A percentile compares a stretch with the other conserved stretches of the same genome.
Evolutionary conservation across 2,888 invertebrate species (phyloP).

Genomic region (Ischnura elegans): DNA sequence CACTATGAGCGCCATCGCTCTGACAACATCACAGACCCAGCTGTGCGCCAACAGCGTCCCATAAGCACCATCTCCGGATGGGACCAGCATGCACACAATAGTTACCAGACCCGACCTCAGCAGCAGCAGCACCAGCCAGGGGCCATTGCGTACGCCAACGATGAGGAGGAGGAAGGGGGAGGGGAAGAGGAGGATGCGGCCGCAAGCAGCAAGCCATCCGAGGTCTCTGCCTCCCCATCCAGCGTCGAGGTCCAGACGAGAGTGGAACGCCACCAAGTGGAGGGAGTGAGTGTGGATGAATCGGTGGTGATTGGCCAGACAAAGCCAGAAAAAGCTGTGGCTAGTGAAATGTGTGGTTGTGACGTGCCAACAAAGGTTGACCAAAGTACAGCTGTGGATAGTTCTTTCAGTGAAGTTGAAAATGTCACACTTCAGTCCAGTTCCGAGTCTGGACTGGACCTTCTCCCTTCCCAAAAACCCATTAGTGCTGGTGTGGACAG

Average conservation of each 20-base stretch:
- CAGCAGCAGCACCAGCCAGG: conserved; percentile 46
- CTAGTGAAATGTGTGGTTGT: conserved; percentile 53
- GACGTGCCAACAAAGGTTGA: conserved; percentile 45
- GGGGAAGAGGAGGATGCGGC: conserved; percentile 29
- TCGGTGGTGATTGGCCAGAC: neutral
- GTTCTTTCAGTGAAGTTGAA: conserved; percentile 47
- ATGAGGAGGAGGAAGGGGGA: conserved; percentile 69
- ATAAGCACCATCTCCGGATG: conserved; percentile 98
- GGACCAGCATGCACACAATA: conserved; percentile 82
- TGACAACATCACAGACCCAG: conserved; percentile 96
- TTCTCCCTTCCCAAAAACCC: conserved; percentile 42
- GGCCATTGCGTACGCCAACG: conserved; percentile 65
- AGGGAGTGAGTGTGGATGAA: conserved; percentile 65
- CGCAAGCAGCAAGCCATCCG: neutral
- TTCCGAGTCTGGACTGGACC: conserved; percentile 51
- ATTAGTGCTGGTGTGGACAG: conserved; percentile 49
- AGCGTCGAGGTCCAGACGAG: conserved; percentile 25
- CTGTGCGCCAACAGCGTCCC: conserved; percentile 94
- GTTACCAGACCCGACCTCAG: conserved; percentile 74
- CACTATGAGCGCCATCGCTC: conserved; percentile 96
- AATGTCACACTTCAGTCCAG: conserved; percentile 46
- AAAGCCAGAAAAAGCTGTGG: neutral
- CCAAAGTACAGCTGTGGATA: conserved; percentile 49
- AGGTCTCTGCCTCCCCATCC: neutral
- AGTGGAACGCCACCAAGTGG: conserved; percentile 48